These are phyloP conservation scores for Psittacula echo DNA, from an alignment of 2,797 vertebrate genomes.

Conservation along the genomic window DNA sequence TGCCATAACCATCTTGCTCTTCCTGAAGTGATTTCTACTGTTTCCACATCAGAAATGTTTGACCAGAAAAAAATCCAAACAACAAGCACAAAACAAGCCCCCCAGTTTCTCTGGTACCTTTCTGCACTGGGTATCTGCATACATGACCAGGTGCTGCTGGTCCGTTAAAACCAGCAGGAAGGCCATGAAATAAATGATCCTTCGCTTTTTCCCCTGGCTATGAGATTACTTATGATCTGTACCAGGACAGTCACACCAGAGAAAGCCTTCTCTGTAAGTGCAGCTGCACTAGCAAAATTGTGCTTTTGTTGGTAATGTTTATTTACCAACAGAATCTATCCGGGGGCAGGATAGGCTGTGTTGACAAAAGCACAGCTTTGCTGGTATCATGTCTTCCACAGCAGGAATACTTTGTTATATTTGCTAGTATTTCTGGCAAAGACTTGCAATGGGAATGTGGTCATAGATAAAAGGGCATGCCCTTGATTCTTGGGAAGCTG, in stretches of 20 bases:
- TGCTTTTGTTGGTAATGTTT: conserved; percentile 35
- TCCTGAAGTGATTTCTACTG: not conserved
- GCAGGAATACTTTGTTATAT: not conserved
- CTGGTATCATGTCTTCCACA: not conserved
- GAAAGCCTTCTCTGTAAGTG: not conserved
- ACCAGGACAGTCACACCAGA: not conserved
- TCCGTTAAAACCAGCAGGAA: not conserved
- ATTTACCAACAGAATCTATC: conserved; percentile 14
- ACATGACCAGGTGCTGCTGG: not conserved
- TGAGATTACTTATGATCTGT: not conserved
- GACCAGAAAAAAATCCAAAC: not conserved
- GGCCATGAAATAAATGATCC: not conserved
- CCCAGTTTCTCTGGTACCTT: not conserved
- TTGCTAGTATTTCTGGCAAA: not conserved
- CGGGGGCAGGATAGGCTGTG: not conserved
- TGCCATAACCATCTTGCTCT: not conserved
- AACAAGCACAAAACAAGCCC: not conserved
- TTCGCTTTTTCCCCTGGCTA: not conserved
- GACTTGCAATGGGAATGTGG: not conserved
- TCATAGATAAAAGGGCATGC: not conserved
- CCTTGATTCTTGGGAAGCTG: conserved; percentile 1
- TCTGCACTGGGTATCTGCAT: not conserved
- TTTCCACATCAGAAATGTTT: not conserved
- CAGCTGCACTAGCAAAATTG: conserved; percentile 19
- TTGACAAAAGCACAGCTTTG: not conserved